Base-by-base conservation (phyloP, 1,140 invertebrate genomes). In the Microplitis demolitor region DNA sequence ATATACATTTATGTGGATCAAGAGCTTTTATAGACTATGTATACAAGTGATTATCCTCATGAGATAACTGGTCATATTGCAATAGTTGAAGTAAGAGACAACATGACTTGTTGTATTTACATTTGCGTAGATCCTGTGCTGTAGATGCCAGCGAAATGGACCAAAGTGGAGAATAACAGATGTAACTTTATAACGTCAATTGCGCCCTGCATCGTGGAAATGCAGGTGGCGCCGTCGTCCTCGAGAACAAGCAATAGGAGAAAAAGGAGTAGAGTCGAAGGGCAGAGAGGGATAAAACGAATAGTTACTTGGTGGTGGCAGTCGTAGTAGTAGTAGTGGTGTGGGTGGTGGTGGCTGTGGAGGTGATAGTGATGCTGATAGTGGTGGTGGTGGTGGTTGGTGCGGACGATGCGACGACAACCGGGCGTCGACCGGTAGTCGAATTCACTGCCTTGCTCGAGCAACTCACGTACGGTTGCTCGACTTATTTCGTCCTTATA, bases 391-490 rank as follows among this genome's bases (percentile, higher is more conserved):
- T 75, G 79, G 74, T 76, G 63, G 66, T 66, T 71, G 37, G 75
- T 61, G 78, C 75, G 72, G 77, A 50, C 74, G 74, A 76, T 75
- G 77, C 78, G 76, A 77, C 76, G 78, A 78, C 79, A 79, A 80
- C 80, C 82, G 80, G 82, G 84, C 84, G 84, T 84, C 83, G 82
- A 84, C 84, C 83, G 82, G 74, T 80, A 85, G 84, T 84, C 78
- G 80, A 79, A 82, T 80, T 76, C 79, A 78, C 78, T 77, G 76
- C 78, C 77, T 78, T 76, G 77, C 50, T 69, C 77, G 64, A 77
- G 75, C 77, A 78, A 72, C 75, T 77, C 72, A 75, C 69, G 66
- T 62, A 14, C 8, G 24, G 35, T 39, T 35, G 33, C 66, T 53
- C 45, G 50, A 67, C 11, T 34, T 62, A 39, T 71, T 64, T 35